These are phyloP conservation scores for Setophaga kirtlandii DNA, from an alignment of 2,113 vertebrate genomes.

Conservation along the genomic window DNA sequence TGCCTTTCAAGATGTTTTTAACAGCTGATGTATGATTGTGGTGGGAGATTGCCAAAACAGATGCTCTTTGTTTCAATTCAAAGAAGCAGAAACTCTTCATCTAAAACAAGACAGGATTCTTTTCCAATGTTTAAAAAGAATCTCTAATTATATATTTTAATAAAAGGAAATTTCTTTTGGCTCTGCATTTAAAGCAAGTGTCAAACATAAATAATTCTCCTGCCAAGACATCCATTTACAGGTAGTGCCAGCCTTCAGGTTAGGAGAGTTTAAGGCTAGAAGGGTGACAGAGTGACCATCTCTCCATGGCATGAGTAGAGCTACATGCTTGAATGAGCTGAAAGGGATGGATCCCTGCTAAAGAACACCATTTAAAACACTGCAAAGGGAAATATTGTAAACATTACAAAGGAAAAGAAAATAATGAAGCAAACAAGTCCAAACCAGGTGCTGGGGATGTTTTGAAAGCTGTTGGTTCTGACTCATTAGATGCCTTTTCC, in stretches of 20 bases:
- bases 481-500: background rate
- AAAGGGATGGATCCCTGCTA: background rate
- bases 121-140: background rate
- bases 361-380: background rate
- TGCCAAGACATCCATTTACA: background rate
- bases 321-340: background rate
- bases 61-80: background rate
- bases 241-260: background rate
- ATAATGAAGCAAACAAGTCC: background rate
- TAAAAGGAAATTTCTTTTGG: background rate
- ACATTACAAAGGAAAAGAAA: background rate
- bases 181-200: background rate
- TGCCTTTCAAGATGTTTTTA: constrained; percentile 35
- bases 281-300: background rate
- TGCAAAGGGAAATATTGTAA: no score
- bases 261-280: background rate
- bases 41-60: constrained; percentile 10
- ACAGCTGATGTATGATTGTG: background rate
- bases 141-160: constrained; percentile 11
- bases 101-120: background rate
- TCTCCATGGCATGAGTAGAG: background rate
- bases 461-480: background rate
- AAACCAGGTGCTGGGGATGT: background rate
- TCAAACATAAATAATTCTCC: background rate
- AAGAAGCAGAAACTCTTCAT: background rate